phyloP scores from a whole-genome alignment of 2,797 vertebrate species.

The Echiichthys vipera region DNA sequence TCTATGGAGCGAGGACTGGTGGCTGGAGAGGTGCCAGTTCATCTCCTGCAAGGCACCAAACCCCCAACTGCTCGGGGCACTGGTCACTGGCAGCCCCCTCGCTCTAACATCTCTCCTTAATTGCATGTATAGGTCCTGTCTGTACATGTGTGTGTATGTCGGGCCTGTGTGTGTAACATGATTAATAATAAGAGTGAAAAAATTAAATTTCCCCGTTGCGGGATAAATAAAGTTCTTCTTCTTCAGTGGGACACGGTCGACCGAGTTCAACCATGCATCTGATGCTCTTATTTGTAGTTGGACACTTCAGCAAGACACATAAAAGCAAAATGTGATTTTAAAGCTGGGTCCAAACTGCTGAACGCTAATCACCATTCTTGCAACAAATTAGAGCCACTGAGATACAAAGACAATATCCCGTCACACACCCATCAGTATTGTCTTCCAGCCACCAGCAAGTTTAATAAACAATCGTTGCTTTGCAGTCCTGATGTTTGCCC shows the following conservation, averaged over 20 bases:
- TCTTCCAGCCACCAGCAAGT: not conserved
- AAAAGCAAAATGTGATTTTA: not conserved
- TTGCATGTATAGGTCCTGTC: too few relatives aligned
- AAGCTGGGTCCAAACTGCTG: not conserved
- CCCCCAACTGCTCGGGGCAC: too few relatives aligned
- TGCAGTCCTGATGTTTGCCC: constrained; percentile 15
- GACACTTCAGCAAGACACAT: not conserved
- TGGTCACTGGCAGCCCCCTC: too few relatives aligned
- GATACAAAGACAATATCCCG: constrained; percentile 14
- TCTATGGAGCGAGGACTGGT: too few relatives aligned
- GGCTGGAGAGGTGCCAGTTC: too few relatives aligned
- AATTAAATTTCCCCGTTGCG: too few relatives aligned
- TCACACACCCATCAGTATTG: not conserved
- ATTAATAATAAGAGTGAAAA: too few relatives aligned
- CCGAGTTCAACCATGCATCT: not conserved
- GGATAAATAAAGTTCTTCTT: too few relatives aligned
- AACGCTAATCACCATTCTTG: not conserved
- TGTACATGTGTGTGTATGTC: too few relatives aligned
- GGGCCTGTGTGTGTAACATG: too few relatives aligned
- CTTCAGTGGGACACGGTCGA: not conserved
- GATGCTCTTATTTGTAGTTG: not conserved
- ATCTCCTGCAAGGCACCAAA: too few relatives aligned
- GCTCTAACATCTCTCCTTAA: too few relatives aligned
- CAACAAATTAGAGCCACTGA: constrained; percentile 1
- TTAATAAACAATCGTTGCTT: constrained; percentile 3